Percentiles rank a stretch among this genome's conserved stretches.
Evolutionary conservation across 64 coral and sea anemone genomes (phyloP).

Genomic region (Hydrozoanthus tunicans): DNA sequence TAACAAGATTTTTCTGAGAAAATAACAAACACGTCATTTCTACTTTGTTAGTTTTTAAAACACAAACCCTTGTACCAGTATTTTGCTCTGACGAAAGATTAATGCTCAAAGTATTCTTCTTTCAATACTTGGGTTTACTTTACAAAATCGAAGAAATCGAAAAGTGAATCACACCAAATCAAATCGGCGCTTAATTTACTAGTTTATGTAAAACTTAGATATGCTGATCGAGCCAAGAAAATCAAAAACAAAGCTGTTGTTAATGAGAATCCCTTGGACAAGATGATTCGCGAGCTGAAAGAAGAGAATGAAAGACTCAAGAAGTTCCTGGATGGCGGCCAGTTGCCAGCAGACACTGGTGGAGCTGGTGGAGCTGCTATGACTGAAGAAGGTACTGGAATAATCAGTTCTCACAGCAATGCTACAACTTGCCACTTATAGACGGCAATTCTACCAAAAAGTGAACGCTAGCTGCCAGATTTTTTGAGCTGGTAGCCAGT

Average conservation of each 20-base stretch:
- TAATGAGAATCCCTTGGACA: conserved; percentile 98
- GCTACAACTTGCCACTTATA: no score
- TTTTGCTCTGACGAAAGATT: no score
- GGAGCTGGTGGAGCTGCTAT: conserved; percentile 38
- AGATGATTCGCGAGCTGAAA: conserved; percentile 87
- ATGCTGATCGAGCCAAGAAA: conserved; percentile 99
- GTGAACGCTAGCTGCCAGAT: no score
- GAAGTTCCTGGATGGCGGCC: conserved; percentile 83
- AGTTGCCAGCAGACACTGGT: conserved; percentile 38
- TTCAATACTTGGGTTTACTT: no score
- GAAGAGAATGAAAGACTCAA: conserved; percentile 97
- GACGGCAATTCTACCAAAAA: no score
- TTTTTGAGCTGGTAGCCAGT: no score
- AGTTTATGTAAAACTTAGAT: conserved; percentile 51
- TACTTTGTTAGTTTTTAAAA: no score
- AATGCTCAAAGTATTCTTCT: no score
- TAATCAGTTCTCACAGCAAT: not conserved
- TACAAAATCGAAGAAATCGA: no score
- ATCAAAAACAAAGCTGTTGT: conserved; percentile 99
- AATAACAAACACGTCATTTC: no score
- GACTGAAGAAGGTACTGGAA: conserved; percentile 57
- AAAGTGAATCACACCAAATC: not conserved
- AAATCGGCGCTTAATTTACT: not conserved
- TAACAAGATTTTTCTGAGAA: no score
- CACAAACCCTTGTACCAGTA: no score